phyloP scores from a whole-genome alignment of 1,140 invertebrate species.

The Brachionus koreanus region DNA sequence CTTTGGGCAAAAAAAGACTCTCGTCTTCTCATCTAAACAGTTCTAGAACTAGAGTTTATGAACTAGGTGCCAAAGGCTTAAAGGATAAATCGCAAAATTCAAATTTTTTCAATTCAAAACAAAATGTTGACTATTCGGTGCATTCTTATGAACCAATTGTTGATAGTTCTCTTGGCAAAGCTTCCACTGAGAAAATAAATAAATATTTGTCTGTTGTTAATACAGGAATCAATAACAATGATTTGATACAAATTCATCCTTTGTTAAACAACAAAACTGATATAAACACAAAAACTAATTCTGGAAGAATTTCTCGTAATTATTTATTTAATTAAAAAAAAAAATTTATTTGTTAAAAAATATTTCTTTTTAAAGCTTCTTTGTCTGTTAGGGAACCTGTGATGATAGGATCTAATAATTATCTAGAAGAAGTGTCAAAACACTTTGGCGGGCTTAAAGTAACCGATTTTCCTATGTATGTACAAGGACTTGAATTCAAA shows the following conservation, averaged over 20 bases:
- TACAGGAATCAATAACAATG: slow-evolving; percentile 28
- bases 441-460: slow-evolving; percentile 32
- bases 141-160: slow-evolving; percentile 3
- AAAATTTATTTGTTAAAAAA: not conserved
- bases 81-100: not conserved
- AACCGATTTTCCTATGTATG: slow-evolving; percentile 42
- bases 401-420: slow-evolving; percentile 34
- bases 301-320: not conserved
- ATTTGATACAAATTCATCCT: slow-evolving; percentile 43
- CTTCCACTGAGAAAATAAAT: slow-evolving; percentile 14
- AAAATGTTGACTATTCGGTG: slow-evolving; percentile 24
- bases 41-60: slow-evolving; percentile 9
- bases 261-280: slow-evolving; percentile 25
- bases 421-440: slow-evolving; percentile 20
- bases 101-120: not conserved
- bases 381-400: slow-evolving; percentile 4
- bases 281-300: not conserved
- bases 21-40: not conserved
- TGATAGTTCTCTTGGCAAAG: not conserved
- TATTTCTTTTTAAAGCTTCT: not conserved
- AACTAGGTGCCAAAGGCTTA: not conserved
- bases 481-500: slow-evolving; percentile 41
- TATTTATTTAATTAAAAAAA: not conserved
- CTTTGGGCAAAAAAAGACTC: not conserved
- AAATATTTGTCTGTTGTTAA: slow-evolving; percentile 24